A percentile compares a stretch with the other conserved stretches of the same genome.
phyloP scores from a whole-genome alignment of 2,113 vertebrate species.

The Tenebrosternarchus preto region DNA sequence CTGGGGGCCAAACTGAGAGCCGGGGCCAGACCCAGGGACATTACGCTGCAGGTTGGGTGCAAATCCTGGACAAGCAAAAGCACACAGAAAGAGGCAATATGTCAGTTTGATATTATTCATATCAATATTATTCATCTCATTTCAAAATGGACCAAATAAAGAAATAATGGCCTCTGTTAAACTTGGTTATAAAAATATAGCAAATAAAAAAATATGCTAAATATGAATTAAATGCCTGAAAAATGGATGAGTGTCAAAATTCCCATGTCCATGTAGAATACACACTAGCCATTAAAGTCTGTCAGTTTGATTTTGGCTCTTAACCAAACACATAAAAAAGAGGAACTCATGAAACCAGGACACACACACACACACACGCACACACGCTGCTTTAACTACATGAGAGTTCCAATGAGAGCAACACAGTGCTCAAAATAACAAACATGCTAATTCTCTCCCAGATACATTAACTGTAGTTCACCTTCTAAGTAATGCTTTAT shows the following conservation, averaged over 20 bases:
- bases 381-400: no score
- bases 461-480: no score
- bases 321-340: not conserved
- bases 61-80: constrained; percentile 74
- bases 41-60: constrained; percentile 83
- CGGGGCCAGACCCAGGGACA: constrained; percentile 61
- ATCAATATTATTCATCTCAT: not conserved
- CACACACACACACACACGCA: no score
- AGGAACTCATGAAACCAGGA: not conserved
- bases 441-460: no score
- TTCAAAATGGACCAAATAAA: no score
- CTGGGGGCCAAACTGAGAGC: constrained; percentile 85
- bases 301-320: not conserved
- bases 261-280: not conserved
- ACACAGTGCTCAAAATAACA: no score
- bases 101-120: not conserved
- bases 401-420: no score
- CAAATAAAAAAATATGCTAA: no score
- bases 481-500: no score
- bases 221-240: constrained; percentile 1
- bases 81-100: not conserved
- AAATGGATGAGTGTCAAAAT: constrained; percentile 11
- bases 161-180: no score
- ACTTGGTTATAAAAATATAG: no score
- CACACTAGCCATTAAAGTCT: constrained; percentile 1